Percentiles rank a stretch among this genome's conserved stretches.
These are phyloP conservation scores for Fragum whitleyi DNA, from an alignment of 2,888 invertebrate genomes.

Conservation along the genomic window DNA sequence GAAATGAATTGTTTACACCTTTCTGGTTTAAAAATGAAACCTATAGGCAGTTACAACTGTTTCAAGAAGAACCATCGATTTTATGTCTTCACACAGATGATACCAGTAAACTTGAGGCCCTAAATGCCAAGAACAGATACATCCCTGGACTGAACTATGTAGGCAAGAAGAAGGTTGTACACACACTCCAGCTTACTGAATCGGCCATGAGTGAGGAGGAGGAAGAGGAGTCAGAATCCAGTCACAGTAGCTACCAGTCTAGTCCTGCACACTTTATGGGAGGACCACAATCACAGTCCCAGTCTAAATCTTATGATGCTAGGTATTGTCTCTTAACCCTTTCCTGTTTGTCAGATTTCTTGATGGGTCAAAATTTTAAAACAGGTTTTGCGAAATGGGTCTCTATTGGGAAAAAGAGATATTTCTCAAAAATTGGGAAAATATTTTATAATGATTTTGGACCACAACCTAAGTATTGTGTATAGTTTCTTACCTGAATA, in stretches of 20 bases:
- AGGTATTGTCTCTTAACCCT: neutral
- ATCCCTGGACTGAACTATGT: conserved; percentile 70
- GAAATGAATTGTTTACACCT: too few relatives aligned
- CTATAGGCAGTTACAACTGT: too few relatives aligned
- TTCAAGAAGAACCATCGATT: too few relatives aligned
- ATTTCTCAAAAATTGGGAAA: too few relatives aligned
- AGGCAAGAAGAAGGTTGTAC: conserved; percentile 30
- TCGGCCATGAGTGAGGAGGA: neutral
- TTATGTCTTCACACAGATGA: conserved; percentile 39
- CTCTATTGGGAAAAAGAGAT: too few relatives aligned
- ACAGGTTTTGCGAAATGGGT: too few relatives aligned
- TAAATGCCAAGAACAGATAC: conserved; percentile 50
- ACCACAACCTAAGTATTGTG: too few relatives aligned
- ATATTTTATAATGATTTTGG: too few relatives aligned
- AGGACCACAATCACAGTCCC: neutral
- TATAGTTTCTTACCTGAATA: too few relatives aligned
- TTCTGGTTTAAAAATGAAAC: too few relatives aligned
- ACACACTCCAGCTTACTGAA: conserved; percentile 9
- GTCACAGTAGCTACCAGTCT: neutral
- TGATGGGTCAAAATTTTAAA: too few relatives aligned
- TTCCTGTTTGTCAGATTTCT: too few relatives aligned
- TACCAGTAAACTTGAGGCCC: conserved; percentile 29
- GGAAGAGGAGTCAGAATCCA: neutral
- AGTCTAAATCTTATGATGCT: neutral
- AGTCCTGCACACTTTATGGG: conserved; percentile 3